Conservation (phyloP, 1,140 invertebrate species). For the Phymastichus coffea region DNA sequence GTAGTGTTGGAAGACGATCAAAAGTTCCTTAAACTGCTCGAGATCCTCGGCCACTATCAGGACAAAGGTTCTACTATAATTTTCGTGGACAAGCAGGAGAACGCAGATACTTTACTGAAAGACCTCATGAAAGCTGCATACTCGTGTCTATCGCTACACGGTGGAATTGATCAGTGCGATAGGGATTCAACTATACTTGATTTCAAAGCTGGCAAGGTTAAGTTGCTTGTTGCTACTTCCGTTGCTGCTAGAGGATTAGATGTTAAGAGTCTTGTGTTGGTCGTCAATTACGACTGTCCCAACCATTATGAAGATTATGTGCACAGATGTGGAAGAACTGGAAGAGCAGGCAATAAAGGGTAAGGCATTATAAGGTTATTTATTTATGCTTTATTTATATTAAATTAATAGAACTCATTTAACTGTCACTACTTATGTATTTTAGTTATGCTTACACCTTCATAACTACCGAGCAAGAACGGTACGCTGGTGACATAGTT, state of each 20-base stretch:
- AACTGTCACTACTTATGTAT: constrained; percentile 31
- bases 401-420: neutral
- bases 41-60: constrained; percentile 92
- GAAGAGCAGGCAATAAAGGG: constrained; percentile 96
- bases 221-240: constrained; percentile 87
- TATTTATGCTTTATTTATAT: too few relatives aligned
- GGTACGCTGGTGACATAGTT: constrained; percentile 90
- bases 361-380: too few relatives aligned
- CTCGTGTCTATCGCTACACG: constrained; percentile 94
- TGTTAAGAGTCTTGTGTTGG: constrained; percentile 96
- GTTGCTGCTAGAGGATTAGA: constrained; percentile 96
- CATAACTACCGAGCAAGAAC: constrained; percentile 90
- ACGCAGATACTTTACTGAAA: constrained; percentile 91
- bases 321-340: constrained; percentile 91
- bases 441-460: constrained; percentile 87
- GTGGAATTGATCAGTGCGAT: constrained; percentile 99
- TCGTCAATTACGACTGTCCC: constrained; percentile 99
- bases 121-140: constrained; percentile 97
- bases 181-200: constrained; percentile 96
- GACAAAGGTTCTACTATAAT: constrained; percentile 92
- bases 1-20: constrained; percentile 94
- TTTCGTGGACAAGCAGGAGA: constrained; percentile 99
- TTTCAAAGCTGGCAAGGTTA: constrained; percentile 93
- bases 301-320: constrained; percentile 99
- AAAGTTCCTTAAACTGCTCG: constrained; percentile 96